phyloP scores from a whole-genome alignment of 2,113 vertebrate species.

The Semicossyphus pulcher region DNA sequence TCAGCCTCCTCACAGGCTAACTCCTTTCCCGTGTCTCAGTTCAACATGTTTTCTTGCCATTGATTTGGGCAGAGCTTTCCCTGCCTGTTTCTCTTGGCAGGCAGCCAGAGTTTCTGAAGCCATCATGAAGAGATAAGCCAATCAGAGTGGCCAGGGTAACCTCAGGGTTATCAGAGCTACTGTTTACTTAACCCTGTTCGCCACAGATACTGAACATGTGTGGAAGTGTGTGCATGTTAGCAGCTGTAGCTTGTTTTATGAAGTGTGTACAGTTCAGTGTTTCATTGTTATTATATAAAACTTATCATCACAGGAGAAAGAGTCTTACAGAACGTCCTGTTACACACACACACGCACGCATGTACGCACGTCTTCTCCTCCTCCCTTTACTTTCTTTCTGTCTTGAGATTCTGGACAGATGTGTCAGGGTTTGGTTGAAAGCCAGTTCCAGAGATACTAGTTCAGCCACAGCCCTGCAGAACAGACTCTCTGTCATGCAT shows the following conservation, averaged over 20 bases:
- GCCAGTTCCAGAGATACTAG: constrained; percentile 64
- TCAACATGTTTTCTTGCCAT: constrained; percentile 59
- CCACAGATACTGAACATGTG: constrained; percentile 44
- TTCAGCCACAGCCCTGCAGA: constrained; percentile 51
- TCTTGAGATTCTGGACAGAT: constrained; percentile 65
- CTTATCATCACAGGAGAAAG: constrained; percentile 7
- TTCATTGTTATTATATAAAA: constrained; percentile 34
- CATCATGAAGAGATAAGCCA: constrained; percentile 64
- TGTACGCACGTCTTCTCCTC: neutral
- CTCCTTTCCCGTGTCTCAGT: constrained; percentile 40
- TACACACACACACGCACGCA: neutral
- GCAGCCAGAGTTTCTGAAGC: constrained; percentile 58
- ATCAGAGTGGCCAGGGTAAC: constrained; percentile 52
- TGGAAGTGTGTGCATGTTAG: constrained; percentile 15
- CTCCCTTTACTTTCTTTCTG: neutral
- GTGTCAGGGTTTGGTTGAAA: constrained; percentile 54
- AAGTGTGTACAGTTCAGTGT: constrained; percentile 1
- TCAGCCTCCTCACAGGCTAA: constrained; percentile 30
- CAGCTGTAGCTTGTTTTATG: constrained; percentile 6
- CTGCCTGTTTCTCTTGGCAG: constrained; percentile 69
- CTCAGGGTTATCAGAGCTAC: constrained; percentile 58
- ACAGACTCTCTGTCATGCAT: constrained; percentile 18
- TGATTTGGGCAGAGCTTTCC: constrained; percentile 61
- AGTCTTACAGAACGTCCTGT: constrained; percentile 16
- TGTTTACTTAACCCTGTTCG: constrained; percentile 71